Evolutionary conservation across 2,113 vertebrate genomes (phyloP).

Genomic region (Polypterus bichir): DNA sequence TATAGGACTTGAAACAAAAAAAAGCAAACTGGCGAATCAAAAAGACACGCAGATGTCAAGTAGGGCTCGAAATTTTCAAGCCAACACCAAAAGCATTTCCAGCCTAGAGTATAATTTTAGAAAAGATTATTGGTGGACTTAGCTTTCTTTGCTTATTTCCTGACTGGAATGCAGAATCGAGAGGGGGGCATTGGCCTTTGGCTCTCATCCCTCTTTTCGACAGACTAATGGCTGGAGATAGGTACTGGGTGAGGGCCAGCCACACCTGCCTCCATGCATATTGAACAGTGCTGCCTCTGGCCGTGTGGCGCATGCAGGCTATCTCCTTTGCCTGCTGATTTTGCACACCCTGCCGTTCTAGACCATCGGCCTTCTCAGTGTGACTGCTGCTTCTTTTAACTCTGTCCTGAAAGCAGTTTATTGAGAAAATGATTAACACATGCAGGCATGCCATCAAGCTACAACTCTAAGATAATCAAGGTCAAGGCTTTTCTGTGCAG

Average conservation of each 20-base stretch:
- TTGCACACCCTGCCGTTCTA: slow-evolving; percentile 15
- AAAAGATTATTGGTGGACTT: too few species aligned
- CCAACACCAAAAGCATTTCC: too few species aligned
- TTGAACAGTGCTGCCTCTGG: slow-evolving; percentile 41
- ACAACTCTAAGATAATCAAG: slow-evolving; percentile 35
- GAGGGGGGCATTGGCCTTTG: slow-evolving; percentile 37
- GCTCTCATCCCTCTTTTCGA: slow-evolving; percentile 19
- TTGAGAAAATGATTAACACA: slow-evolving; percentile 24
- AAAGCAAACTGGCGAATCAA: too few species aligned
- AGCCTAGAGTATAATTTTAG: too few species aligned
- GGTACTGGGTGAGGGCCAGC: slow-evolving; percentile 4
- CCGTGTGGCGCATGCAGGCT: slow-evolving; percentile 36
- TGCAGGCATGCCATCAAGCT: slow-evolving; percentile 17
- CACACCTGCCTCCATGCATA: slow-evolving; percentile 24
- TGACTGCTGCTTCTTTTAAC: slow-evolving; percentile 26
- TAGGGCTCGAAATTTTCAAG: too few species aligned
- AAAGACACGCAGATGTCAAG: too few species aligned
- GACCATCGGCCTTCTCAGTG: background rate
- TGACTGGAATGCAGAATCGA: slow-evolving; percentile 33
- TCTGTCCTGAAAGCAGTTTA: slow-evolving; percentile 37
- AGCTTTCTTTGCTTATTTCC: slow-evolving; percentile 14
- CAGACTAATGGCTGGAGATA: slow-evolving; percentile 7
- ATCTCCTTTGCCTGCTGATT: slow-evolving; percentile 30
- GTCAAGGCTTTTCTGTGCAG: slow-evolving; percentile 37
- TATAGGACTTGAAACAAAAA: too few species aligned